Base-by-base conservation (phyloP, 2,888 invertebrate species). In the Matsumyia berberina region DNA sequence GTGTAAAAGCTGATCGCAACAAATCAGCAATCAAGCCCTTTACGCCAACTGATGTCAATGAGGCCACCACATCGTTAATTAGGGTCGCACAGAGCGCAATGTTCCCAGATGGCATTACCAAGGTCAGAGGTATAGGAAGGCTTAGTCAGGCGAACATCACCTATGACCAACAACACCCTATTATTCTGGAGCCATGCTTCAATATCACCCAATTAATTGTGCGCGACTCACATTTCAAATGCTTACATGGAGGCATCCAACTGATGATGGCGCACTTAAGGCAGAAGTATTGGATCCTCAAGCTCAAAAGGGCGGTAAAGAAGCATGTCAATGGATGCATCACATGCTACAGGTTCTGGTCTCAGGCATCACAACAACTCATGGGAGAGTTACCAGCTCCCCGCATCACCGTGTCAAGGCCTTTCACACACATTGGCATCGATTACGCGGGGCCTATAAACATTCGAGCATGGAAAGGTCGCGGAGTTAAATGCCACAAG, bases 161-260 rank as follows among this genome's bases (percentile, higher is more conserved):
- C 0, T 46, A 57, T 15, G 12, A 49, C 12, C 44, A 44, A 29
- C 55, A 46, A 49, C 57, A 70, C 31, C 46, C 70, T 5, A 6
- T 12, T 19, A 58, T 70, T 6, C 11, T 70, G 9, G 33, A 57
- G 1, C 24, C n/a, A n/a, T n/a, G n/a, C n/a, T n/a, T n/a, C n/a
- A n/a, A n/a, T n/a, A n/a, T n/a, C n/a, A n/a, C n/a, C n/a, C n/a
- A n/a, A 31, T 17, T 42, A 31, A 31, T 44, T 42, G 19, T 24
- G 17, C 17, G 37, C 5, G 57, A 57, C n/a, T n/a, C n/a, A n/a
- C n/a, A n/a, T n/a, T n/a, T n/a, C n/a, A n/a, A n/a, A n/a, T n/a
- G n/a, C n/a, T n/a, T 60, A 8, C 24, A 29, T 24, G 42, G 42
- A 29, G 60, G 42, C 0, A 31, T 42, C 0, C 60, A 60, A 29